These are phyloP conservation scores for Rhaphigaster nebulosa DNA, from an alignment of 2,888 invertebrate genomes.

Conservation along the genomic window DNA sequence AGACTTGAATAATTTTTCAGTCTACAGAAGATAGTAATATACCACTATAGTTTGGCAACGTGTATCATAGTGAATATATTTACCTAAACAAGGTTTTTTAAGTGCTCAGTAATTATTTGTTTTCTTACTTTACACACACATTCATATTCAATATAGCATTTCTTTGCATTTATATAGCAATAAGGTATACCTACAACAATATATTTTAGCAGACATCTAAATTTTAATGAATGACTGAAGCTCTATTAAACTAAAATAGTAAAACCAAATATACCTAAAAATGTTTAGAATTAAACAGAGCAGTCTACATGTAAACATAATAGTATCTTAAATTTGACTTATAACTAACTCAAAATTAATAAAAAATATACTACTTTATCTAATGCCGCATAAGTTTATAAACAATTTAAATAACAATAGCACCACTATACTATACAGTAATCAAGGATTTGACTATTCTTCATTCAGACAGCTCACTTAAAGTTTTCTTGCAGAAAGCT, in stretches of 20 bases:
- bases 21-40: not conserved
- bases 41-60: not conserved
- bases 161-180: not conserved
- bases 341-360: conserved; percentile 43
- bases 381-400: conserved; percentile 34
- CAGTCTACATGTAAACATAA: conserved; percentile 27
- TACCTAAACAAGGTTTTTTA: not conserved
- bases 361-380: conserved; percentile 47
- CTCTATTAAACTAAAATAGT: not conserved
- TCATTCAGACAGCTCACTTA: conserved; percentile 18
- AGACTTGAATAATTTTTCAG: not conserved
- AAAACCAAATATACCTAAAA: not conserved
- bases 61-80: not conserved
- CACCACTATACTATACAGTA: conserved; percentile 14
- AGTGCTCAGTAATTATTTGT: not conserved
- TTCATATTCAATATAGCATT: not conserved
- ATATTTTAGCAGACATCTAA: not conserved
- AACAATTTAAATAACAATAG: conserved; percentile 43
- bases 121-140: not conserved
- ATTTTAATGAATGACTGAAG: not conserved
- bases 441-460: conserved; percentile 32
- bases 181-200: not conserved
- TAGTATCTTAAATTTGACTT: conserved; percentile 29
- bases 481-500: not conserved
- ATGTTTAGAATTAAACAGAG: not conserved